A percentile compares a stretch with the other conserved stretches of the same genome.
phyloP scores from a whole-genome alignment of 2,888 invertebrate genomes.

The Hypselothyrea guttata region DNA sequence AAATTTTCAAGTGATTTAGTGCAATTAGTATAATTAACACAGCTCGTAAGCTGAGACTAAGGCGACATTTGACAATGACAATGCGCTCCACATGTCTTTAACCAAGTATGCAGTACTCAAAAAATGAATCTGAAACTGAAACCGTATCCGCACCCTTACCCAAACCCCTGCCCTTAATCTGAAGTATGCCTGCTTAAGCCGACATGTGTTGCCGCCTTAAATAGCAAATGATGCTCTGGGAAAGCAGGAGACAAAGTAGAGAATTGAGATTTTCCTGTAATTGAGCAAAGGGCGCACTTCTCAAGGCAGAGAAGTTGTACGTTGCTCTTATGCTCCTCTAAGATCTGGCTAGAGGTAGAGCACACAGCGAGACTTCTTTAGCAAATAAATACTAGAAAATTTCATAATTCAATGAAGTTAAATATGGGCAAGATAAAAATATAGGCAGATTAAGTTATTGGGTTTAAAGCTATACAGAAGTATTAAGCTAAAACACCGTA shows the following conservation, averaged over 20 bases:
- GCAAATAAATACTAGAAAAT: no score
- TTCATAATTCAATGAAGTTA: no score
- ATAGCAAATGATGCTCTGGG: constrained; percentile 55
- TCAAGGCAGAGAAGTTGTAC: no score
- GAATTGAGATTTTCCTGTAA: constrained; percentile 23
- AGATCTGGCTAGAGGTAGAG: no score
- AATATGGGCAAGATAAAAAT: no score
- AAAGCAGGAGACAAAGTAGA: constrained; percentile 1
- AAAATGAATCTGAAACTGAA: constrained; percentile 18
- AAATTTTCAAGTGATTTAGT: constrained; percentile 75
- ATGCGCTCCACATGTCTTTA: constrained; percentile 62
- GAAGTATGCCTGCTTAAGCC: constrained; percentile 54
- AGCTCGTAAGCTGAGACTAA: constrained; percentile 68
- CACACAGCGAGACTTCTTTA: no score
- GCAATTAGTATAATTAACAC: constrained; percentile 77
- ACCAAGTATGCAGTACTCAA: constrained; percentile 22
- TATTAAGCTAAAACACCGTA: no score
- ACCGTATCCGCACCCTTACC: constrained; percentile 14
- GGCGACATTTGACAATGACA: constrained; percentile 68
- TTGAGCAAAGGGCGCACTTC: no score
- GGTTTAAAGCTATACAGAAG: no score
- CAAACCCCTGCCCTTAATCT: constrained; percentile 7
- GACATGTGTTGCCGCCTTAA: constrained; percentile 65
- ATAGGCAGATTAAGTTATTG: no score
- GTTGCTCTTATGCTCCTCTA: no score